Base-by-base conservation (phyloP, 2,797 vertebrate species). In the Kryptolebias ocellatus region DNA sequence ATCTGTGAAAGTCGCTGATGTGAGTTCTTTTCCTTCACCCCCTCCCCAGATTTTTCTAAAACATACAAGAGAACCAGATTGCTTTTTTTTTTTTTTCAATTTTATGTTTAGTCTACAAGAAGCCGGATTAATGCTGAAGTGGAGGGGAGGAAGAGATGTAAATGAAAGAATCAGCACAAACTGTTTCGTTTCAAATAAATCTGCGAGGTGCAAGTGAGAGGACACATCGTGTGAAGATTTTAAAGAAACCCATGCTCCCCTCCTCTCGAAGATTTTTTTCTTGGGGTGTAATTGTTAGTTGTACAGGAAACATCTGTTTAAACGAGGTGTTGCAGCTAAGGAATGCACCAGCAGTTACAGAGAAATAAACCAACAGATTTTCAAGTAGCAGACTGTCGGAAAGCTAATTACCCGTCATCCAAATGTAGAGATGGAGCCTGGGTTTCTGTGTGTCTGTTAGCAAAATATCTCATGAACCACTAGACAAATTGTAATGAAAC, bases 101-200 rank as follows among this genome's bases (percentile, higher is more conserved):
- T 94, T 93, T 92, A 90, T 94, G 92, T 95, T 95, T 94, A 93
- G 93, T 94, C 93, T 93, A 91, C 90, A 90, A 88, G 88, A 92
- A 91, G 86, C 77, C 72, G 91, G 93, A 94, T 93, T 94, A 94
- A 89, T 91, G 85, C 88, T 87, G 81, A 53, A 68, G 10, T 9
- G 67, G 77, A 24, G 46, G 39, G 50, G 24, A 81, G 63, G 75
- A 65, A 61, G 74, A 65, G 81, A 53, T 78, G 79, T 81, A 84
- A 90, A 79, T 74, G 86, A 87, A 76, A 71, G 78, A 90, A 90
- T 93, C 91, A 90, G 92, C 90, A 93, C 74, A 92, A 91, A 92
- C 79, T 77, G 81, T 89, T 90, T 89, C 69, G 17, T 79, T 85
- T 92, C 74, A 87, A 90, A 92, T 90, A 90, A 60, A 93, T 92